Percentiles rank a stretch among this genome's conserved stretches.
These are phyloP conservation scores for Drosophila santomea DNA, from an alignment of 1,140 invertebrate species.

Conservation along the genomic window DNA sequence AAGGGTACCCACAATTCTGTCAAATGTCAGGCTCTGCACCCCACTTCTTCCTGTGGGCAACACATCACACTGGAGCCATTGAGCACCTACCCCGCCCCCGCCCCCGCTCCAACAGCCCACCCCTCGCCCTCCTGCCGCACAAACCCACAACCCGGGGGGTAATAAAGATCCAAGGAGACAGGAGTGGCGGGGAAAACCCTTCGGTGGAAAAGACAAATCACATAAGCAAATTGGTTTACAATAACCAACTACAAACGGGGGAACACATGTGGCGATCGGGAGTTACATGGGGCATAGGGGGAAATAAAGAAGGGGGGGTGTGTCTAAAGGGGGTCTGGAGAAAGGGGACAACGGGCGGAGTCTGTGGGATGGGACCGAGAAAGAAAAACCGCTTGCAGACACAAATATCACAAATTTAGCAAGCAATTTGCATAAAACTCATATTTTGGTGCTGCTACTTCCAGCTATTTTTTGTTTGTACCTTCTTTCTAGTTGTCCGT, in stretches of 20 bases:
- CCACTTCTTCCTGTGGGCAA: constrained; percentile 35
- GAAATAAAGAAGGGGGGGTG: neutral
- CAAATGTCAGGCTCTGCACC: constrained; percentile 47
- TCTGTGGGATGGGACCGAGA: constrained; percentile 27
- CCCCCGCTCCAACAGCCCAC: no score
- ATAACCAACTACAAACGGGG: constrained; percentile 61
- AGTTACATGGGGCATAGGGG: neutral
- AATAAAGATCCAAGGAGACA: constrained; percentile 45
- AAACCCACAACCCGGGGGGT: constrained; percentile 30
- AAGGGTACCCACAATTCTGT: constrained; percentile 16
- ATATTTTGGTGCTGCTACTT: constrained; percentile 67
- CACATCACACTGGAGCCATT: constrained; percentile 30
- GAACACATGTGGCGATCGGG: constrained; percentile 12
- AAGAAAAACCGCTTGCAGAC: constrained; percentile 66
- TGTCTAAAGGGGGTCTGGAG: neutral
- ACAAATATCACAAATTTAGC: constrained; percentile 77
- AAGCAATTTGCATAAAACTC: constrained; percentile 82
- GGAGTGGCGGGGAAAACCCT: constrained; percentile 21
- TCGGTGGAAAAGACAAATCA: constrained; percentile 71
- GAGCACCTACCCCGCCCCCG: constrained; percentile 1
- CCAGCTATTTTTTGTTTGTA: constrained; percentile 38
- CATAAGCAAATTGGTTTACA: constrained; percentile 80
- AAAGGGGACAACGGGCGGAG: constrained; percentile 12
- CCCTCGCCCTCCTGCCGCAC: neutral
- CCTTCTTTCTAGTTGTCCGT: constrained; percentile 33